Evolutionary conservation across 2,888 invertebrate species (phyloP).

Genomic region (Orchesella flavescens): DNA sequence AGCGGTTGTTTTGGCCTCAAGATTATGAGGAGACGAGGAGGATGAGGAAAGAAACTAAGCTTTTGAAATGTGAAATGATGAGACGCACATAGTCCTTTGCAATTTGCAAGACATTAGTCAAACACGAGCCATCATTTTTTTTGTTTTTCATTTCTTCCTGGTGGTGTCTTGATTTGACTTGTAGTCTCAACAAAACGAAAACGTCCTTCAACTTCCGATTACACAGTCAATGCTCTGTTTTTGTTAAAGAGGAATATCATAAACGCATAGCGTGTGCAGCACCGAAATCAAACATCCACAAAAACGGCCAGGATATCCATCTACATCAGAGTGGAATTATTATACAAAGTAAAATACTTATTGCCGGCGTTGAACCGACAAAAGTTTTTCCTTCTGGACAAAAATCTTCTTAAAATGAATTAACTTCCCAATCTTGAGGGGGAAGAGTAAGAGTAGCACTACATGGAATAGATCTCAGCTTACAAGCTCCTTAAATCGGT

Average conservation of each 20-base stretch:
- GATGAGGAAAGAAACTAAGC: too few species aligned
- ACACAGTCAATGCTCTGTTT: constrained; percentile 12
- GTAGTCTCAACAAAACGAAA: neutral
- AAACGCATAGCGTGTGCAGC: neutral
- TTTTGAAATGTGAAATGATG: neutral
- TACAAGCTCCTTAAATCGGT: neutral
- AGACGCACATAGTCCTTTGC: neutral
- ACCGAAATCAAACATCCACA: neutral
- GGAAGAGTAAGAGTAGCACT: neutral
- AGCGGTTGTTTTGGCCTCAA: neutral
- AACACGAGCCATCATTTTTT: neutral
- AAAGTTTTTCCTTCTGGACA: too few species aligned
- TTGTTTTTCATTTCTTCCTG: neutral
- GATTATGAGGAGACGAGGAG: neutral
- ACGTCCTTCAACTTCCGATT: constrained; percentile 20
- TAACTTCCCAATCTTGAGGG: too few species aligned
- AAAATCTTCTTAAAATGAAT: too few species aligned
- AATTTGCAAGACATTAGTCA: neutral
- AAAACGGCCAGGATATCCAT: neutral
- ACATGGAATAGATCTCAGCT: neutral
- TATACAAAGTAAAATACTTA: too few species aligned
- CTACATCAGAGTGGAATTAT: too few species aligned
- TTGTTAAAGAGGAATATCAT: neutral
- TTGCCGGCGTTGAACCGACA: too few species aligned
- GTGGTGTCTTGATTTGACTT: too few species aligned